phyloP scores from a whole-genome alignment of 2,888 invertebrate species.

The Sinotaia quadrata region DNA sequence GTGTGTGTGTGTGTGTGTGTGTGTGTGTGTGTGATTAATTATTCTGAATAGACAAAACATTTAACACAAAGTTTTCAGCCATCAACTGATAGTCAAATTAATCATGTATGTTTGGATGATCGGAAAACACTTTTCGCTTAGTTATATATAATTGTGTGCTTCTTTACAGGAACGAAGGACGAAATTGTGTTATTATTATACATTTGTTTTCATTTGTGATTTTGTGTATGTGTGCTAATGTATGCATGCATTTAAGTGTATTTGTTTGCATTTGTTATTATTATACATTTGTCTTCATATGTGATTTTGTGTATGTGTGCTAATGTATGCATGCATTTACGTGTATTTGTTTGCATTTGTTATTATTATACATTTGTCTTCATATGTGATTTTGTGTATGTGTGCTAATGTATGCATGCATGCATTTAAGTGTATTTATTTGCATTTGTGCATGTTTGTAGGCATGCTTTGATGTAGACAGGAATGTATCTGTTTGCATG shows the following conservation, averaged over 20 bases:
- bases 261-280: neutral
- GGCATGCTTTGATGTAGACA: neutral
- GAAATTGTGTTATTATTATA: neutral
- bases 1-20: too few relatives aligned
- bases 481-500: neutral
- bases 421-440: neutral
- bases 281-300: neutral
- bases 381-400: slow-evolving; percentile 1
- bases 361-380: neutral
- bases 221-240: too few relatives aligned
- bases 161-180: too few relatives aligned
- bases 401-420: slow-evolving; percentile 1
- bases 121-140: too few relatives aligned
- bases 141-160: too few relatives aligned
- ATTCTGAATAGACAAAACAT: too few relatives aligned
- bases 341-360: neutral
- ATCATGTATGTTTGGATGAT: too few relatives aligned
- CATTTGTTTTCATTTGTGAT: neutral
- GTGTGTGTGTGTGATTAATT: too few relatives aligned
- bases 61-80: too few relatives aligned
- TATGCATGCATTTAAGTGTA: too few relatives aligned
- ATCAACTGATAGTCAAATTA: too few relatives aligned
- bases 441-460: neutral
- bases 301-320: neutral
- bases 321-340: neutral